phyloP scores from a whole-genome alignment of 2,113 vertebrate genomes.

The Cebus imitator region DNA sequence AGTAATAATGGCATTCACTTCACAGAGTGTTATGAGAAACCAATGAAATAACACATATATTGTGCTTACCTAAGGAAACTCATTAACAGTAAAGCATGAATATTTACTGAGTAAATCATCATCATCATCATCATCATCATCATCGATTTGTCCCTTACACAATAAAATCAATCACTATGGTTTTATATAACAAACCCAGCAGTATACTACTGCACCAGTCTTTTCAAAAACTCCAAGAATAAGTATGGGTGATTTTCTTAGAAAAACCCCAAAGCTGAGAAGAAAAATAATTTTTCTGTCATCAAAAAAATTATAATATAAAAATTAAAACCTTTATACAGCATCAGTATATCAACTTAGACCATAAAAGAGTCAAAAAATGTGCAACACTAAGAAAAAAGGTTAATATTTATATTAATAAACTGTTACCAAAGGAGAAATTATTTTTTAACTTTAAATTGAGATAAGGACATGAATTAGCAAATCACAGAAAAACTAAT shows the following conservation, averaged over 20 bases:
- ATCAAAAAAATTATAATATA: neutral
- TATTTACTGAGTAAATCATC: neutral
- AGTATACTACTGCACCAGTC: constrained; percentile 68
- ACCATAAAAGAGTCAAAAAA: neutral
- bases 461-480: neutral
- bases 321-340: neutral
- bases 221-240: constrained; percentile 61
- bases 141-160: constrained; percentile 72
- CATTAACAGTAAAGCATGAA: constrained; percentile 77
- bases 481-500: neutral
- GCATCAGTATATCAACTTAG: neutral
- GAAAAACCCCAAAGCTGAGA: neutral
- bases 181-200: constrained; percentile 80
- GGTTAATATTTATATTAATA: neutral
- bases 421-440: neutral
- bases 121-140: no score
- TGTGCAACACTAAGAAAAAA: neutral
- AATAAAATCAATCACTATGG: constrained; percentile 80
- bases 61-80: constrained; percentile 58
- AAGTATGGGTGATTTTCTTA: neutral
- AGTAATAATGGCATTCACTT: neutral
- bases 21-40: neutral
- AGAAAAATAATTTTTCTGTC: neutral
- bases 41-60: neutral
- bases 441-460: neutral